These are phyloP conservation scores for Polia nebulosa DNA, from an alignment of 2,888 invertebrate genomes.

Conservation along the genomic window DNA sequence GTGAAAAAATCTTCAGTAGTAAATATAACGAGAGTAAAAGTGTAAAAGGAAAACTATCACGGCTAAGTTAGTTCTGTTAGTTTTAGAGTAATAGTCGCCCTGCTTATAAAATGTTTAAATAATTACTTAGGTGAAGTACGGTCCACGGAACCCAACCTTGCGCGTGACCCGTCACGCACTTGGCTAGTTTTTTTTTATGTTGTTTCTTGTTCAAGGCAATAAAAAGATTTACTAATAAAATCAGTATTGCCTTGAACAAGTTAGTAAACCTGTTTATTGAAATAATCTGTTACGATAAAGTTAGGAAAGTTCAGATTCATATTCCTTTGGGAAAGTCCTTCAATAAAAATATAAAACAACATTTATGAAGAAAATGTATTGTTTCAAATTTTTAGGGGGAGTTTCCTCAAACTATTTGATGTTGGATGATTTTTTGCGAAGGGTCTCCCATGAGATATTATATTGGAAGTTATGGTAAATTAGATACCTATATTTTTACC, in stretches of 20 bases:
- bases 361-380: constrained; percentile 6
- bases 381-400: background rate
- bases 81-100: too few species aligned
- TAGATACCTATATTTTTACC: background rate
- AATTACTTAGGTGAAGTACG: too few species aligned
- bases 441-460: background rate
- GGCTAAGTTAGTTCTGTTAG: too few species aligned
- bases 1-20: too few species aligned
- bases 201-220: background rate
- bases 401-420: constrained; percentile 5
- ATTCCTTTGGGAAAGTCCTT: constrained; percentile 23
- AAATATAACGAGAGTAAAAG: too few species aligned
- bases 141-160: too few species aligned
- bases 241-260: background rate
- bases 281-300: background rate
- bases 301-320: background rate
- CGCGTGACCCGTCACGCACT: too few species aligned
- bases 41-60: too few species aligned
- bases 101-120: too few species aligned
- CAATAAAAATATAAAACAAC: constrained; percentile 8
- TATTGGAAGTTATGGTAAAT: background rate
- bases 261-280: constrained; percentile 6
- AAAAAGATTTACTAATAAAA: background rate
- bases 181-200: too few species aligned
- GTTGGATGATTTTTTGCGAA: constrained; percentile 2